Conservation (phyloP, 1,140 invertebrate species). For the Drosophila asahinai region DNA sequence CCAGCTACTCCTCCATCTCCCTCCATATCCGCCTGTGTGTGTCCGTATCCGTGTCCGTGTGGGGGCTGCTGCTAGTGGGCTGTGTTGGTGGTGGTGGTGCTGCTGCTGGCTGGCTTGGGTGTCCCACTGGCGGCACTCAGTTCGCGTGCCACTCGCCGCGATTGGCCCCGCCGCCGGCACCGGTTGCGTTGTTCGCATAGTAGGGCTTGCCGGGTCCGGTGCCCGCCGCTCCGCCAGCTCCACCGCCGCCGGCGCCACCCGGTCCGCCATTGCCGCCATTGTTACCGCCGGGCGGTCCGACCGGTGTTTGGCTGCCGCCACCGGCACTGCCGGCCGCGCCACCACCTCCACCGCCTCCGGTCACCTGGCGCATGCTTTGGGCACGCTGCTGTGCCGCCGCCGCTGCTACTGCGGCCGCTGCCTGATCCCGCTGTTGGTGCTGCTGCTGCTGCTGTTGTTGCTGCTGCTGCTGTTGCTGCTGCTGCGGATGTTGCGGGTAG, state of each 20-base stretch:
- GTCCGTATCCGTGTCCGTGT: conserved; percentile 14
- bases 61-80: conserved; percentile 5
- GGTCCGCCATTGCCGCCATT: conserved; percentile 57
- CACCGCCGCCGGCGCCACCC: conserved; percentile 63
- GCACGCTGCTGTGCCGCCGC: conserved; percentile 69
- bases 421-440: conserved; percentile 85
- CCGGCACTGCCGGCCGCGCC: conserved; percentile 63
- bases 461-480: conserved; percentile 66
- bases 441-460: conserved; percentile 80
- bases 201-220: conserved; percentile 80
- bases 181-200: conserved; percentile 77
- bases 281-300: conserved; percentile 65
- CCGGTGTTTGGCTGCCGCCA: conserved; percentile 58
- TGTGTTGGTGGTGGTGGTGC: background rate
- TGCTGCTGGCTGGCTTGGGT: conserved; percentile 2
- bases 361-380: conserved; percentile 81
- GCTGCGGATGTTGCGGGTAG: conserved; percentile 85
- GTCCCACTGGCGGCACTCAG: conserved; percentile 35
- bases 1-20: conserved; percentile 3
- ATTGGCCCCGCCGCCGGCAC: conserved; percentile 60
- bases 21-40: conserved; percentile 34
- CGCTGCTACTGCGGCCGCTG: conserved; percentile 71
- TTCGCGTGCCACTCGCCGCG: conserved; percentile 79
- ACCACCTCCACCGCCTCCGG: conserved; percentile 50
- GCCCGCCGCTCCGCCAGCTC: conserved; percentile 46